phyloP scores from a whole-genome alignment of 2,797 vertebrate species.

The Hydrolagus colliei region DNA sequence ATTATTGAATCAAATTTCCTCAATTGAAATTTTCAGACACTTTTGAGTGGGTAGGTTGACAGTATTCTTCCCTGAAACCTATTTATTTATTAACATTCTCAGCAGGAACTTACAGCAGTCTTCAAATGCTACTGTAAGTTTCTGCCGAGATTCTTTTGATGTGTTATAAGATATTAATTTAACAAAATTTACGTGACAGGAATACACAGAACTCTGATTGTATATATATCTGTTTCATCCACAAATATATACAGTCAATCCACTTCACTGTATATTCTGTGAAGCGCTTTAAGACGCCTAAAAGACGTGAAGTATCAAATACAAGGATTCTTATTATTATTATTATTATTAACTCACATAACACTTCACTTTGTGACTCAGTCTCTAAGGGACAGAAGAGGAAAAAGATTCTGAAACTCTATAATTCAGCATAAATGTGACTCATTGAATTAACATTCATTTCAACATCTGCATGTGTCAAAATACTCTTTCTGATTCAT shows the following conservation, averaged over 20 bases:
- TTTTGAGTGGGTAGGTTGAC: too few relatives aligned
- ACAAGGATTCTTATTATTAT: too few relatives aligned
- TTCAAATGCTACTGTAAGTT: background rate
- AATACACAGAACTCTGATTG: background rate
- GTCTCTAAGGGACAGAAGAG: background rate
- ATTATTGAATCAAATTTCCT: background rate
- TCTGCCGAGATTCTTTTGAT: background rate
- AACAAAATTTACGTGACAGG: conserved; percentile 18
- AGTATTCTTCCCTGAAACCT: conserved; percentile 6
- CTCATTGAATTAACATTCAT: conserved; percentile 14
- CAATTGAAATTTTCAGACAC: conserved; percentile 9
- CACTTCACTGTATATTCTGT: too few relatives aligned
- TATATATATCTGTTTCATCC: too few relatives aligned
- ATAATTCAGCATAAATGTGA: conserved; percentile 19
- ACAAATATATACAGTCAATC: too few relatives aligned
- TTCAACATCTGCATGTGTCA: background rate
- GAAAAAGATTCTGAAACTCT: background rate
- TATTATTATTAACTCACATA: too few relatives aligned
- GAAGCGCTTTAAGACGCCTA: too few relatives aligned
- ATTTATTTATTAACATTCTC: background rate
- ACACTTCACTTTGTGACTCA: conserved; percentile 15
- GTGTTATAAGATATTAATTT: conserved; percentile 24
- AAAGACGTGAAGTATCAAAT: too few relatives aligned
- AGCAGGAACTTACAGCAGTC: too few relatives aligned
- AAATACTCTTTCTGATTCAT: background rate